Percentiles rank a stretch among this genome's conserved stretches.
phyloP scores from a whole-genome alignment of 2,113 vertebrate genomes.

The Mastomys coucha region DNA sequence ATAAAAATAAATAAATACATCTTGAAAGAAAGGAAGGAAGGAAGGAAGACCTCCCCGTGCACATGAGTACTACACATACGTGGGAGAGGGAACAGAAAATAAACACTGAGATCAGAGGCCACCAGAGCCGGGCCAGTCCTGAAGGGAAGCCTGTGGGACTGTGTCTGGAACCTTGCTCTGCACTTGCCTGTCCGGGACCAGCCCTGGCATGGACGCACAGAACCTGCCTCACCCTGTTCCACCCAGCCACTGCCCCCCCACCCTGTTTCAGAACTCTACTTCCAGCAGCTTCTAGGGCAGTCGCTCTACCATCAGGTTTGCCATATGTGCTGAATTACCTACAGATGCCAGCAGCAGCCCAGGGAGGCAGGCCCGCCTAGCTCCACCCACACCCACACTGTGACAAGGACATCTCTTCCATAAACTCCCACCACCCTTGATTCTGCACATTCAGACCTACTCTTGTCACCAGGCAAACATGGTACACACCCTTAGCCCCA shows the following conservation, averaged over 20 bases:
- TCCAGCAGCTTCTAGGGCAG: not conserved
- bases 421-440: accelerated
- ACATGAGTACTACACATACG: not conserved
- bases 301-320: not conserved
- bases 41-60: too few relatives aligned
- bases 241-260: not conserved
- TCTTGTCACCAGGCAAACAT: too few relatives aligned
- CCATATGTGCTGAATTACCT: accelerated
- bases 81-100: too few relatives aligned
- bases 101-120: not conserved
- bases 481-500: not conserved
- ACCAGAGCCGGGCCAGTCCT: not conserved
- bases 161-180: not conserved
- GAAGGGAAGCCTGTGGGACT: not conserved
- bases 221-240: not conserved
- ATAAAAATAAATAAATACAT: too few relatives aligned
- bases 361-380: accelerated
- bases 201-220: not conserved
- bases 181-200: not conserved
- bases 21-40: too few relatives aligned
- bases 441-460: accelerated
- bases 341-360: not conserved
- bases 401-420: not conserved
- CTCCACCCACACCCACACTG: accelerated
- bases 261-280: not conserved